Conservation (phyloP, 1,140 invertebrate species). For the silkworm (Bombyx mori) region ASM3026992v2 NC_085127.1:5840501-5841000, state of each 20-base stretch:
- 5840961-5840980: neutral
- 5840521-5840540: too few species aligned
- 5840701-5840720: too few species aligned
- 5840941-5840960: slow-evolving; percentile 39
- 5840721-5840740: neutral
- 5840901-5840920: slow-evolving; percentile 57
- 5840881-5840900: slow-evolving; percentile 42
- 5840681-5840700: too few species aligned
- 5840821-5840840: slow-evolving; percentile 38
- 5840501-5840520: too few species aligned
- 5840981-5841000: neutral
- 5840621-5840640: too few species aligned
- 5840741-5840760: slow-evolving; percentile 10
- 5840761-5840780: slow-evolving; percentile 33
- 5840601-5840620: too few species aligned
- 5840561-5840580: too few species aligned
- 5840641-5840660: too few species aligned
- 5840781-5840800: slow-evolving; percentile 63
- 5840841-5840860: slow-evolving; percentile 38
- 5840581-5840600: too few species aligned
- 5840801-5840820: slow-evolving; percentile 48
- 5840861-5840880: slow-evolving; percentile 32
- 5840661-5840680: too few species aligned
- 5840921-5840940: slow-evolving; percentile 28
- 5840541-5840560: too few species aligned